Conservation (phyloP, 2,113 vertebrate genomes). For the Probosciger aterrimus region DNA sequence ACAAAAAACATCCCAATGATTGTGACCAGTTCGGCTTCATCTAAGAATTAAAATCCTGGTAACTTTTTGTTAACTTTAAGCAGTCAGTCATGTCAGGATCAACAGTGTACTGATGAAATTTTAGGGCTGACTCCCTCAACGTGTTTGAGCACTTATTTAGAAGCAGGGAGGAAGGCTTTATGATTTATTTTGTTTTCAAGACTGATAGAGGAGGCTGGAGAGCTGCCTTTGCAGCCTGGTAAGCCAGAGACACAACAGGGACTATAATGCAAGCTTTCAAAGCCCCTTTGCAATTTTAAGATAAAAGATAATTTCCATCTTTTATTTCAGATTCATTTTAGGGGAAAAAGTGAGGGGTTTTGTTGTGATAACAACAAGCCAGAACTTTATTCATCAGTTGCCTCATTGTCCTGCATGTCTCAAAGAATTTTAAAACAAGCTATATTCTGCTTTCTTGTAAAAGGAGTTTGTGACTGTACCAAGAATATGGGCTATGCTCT, state of each 20-base stretch:
- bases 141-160: not conserved
- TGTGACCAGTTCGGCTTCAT: not conserved
- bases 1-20: not conserved
- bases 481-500: not conserved
- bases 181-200: not conserved
- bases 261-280: not conserved
- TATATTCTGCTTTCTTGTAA: not conserved
- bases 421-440: not conserved
- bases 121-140: not conserved
- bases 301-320: not conserved
- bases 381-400: not conserved
- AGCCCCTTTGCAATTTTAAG: not conserved
- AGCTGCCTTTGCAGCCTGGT: not conserved
- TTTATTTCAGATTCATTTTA: not conserved
- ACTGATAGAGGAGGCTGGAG: not conserved
- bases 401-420: not conserved
- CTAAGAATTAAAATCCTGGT: not conserved
- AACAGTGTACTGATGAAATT: not conserved
- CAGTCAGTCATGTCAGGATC: not conserved
- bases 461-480: not conserved
- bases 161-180: not conserved
- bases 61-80: not conserved
- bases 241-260: not conserved
- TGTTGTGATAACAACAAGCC: not conserved
- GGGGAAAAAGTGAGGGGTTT: rapidly evolving